Percentiles rank a stretch among this genome's conserved stretches.
phyloP scores from a whole-genome alignment of 2,888 invertebrate genomes.

The Pristionchus entomophagus region DNA sequence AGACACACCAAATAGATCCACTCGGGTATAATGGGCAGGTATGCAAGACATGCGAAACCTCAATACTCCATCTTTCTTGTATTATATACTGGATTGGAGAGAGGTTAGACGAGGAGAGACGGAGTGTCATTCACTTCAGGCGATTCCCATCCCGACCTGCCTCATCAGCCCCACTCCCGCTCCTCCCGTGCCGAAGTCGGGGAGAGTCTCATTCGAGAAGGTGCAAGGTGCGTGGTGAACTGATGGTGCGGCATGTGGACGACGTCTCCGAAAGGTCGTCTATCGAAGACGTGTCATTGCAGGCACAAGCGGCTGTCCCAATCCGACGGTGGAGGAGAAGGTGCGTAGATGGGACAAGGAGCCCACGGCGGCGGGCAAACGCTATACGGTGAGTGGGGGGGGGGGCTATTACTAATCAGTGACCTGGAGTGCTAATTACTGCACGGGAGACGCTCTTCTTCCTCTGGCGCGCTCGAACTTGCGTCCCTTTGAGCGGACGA shows the following conservation, averaged over 20 bases:
- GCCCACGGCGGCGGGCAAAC: constrained; percentile 14
- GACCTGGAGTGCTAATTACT: not conserved
- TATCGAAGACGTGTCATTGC: not conserved
- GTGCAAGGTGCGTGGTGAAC: too few species aligned
- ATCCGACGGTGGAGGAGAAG: not conserved
- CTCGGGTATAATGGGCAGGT: too few species aligned
- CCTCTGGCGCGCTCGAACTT: constrained; percentile 97
- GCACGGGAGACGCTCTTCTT: constrained; percentile 91
- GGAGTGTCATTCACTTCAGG: too few species aligned
- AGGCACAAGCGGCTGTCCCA: not conserved
- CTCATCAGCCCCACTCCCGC: too few species aligned
- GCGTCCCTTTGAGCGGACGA: constrained; percentile 96
- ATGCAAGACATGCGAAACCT: too few species aligned
- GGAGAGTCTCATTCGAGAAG: not conserved
- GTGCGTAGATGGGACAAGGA: not conserved
- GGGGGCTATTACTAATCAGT: not conserved
- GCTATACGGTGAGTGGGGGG: constrained; percentile 39
- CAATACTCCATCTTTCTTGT: too few species aligned
- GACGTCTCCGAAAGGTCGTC: not conserved
- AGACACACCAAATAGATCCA: too few species aligned
- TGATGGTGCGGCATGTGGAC: too few species aligned
- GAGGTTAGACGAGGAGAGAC: too few species aligned
- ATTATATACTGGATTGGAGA: too few species aligned
- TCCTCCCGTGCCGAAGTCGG: too few species aligned
- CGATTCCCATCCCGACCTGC: too few species aligned